Percentiles rank a stretch among this genome's conserved stretches.
These are phyloP conservation scores for Speoplatyrhinus poulsoni DNA, from an alignment of 2,113 vertebrate species.

Conservation along the genomic window DNA sequence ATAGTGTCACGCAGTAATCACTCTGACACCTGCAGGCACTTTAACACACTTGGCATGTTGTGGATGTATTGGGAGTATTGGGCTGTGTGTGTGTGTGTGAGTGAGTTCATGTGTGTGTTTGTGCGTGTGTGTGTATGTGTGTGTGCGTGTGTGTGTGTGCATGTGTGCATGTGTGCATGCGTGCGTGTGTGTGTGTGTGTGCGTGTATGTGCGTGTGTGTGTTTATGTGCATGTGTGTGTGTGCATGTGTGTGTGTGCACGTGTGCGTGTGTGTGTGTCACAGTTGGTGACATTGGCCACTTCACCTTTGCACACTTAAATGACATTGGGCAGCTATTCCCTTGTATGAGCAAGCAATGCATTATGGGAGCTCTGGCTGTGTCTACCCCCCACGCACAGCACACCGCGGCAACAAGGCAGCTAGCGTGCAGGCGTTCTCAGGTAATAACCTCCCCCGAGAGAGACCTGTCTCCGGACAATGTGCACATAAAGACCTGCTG, in stretches of 20 bases:
- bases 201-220: background rate
- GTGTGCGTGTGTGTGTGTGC: slow-evolving; percentile 2
- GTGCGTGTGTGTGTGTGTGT: background rate
- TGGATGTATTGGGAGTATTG: background rate
- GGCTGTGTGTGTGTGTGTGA: slow-evolving; percentile 9
- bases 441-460: slow-evolving; percentile 49
- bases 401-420: slow-evolving; percentile 54
- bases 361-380: slow-evolving; percentile 34
- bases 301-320: no score
- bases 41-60: background rate
- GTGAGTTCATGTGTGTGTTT: slow-evolving; percentile 7
- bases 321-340: slow-evolving; percentile 9
- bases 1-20: slow-evolving; percentile 4
- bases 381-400: slow-evolving; percentile 25
- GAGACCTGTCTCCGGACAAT: slow-evolving; percentile 28
- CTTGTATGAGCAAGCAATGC: slow-evolving; percentile 7
- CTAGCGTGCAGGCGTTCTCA: slow-evolving; percentile 34
- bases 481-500: slow-evolving; percentile 34
- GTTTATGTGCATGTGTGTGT: slow-evolving; percentile 2
- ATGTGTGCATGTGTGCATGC: background rate
- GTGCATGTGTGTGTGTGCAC: slow-evolving; percentile 6
- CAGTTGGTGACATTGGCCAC: no score
- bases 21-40: slow-evolving; percentile 11
- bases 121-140: slow-evolving; percentile 7
- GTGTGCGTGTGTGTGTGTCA: slow-evolving; percentile 4